Conservation (phyloP, 2,888 invertebrate genomes). For the Petrophora chlorosata region DNA sequence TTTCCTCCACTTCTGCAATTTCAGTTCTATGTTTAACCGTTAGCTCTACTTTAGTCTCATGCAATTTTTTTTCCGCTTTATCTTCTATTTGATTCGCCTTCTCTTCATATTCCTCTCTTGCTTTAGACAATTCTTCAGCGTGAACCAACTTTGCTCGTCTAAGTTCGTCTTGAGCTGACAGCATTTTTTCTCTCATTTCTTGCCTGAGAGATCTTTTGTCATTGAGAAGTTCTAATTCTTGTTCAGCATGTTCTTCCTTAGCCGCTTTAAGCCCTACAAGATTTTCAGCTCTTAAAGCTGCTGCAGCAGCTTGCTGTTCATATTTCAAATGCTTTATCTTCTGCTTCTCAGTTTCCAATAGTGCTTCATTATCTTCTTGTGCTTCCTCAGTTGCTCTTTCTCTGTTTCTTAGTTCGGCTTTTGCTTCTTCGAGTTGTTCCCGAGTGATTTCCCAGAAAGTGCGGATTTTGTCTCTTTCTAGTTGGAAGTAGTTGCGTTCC, state of each 20-base stretch:
- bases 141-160: slow-evolving; percentile 88
- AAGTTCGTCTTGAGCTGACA: slow-evolving; percentile 88
- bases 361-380: slow-evolving; percentile 93
- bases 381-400: slow-evolving; percentile 94
- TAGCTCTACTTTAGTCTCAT: slow-evolving; percentile 87
- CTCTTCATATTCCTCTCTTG: slow-evolving; percentile 78
- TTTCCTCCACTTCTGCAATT: slow-evolving; percentile 94
- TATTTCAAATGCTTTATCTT: slow-evolving; percentile 96
- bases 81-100: slow-evolving; percentile 78
- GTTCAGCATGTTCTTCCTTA: slow-evolving; percentile 91
- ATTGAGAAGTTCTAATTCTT: slow-evolving; percentile 89
- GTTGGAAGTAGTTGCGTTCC: slow-evolving; percentile 97
- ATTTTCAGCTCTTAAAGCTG: slow-evolving; percentile 93
- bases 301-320: slow-evolving; percentile 93
- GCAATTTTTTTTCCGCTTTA: slow-evolving; percentile 89
- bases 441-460: slow-evolving; percentile 98
- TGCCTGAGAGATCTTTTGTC: slow-evolving; percentile 88
- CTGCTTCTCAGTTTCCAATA: slow-evolving; percentile 94
- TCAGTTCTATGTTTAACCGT: slow-evolving; percentile 91
- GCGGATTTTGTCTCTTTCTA: slow-evolving; percentile 96
- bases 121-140: slow-evolving; percentile 88
- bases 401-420: slow-evolving; percentile 86
- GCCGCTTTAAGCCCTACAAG: slow-evolving; percentile 92
- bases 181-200: slow-evolving; percentile 87
- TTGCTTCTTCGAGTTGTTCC: slow-evolving; percentile 93